These are phyloP conservation scores for Lordiphosa clarofinis DNA, from an alignment of 1,140 invertebrate species.

Conservation along the genomic window DNA sequence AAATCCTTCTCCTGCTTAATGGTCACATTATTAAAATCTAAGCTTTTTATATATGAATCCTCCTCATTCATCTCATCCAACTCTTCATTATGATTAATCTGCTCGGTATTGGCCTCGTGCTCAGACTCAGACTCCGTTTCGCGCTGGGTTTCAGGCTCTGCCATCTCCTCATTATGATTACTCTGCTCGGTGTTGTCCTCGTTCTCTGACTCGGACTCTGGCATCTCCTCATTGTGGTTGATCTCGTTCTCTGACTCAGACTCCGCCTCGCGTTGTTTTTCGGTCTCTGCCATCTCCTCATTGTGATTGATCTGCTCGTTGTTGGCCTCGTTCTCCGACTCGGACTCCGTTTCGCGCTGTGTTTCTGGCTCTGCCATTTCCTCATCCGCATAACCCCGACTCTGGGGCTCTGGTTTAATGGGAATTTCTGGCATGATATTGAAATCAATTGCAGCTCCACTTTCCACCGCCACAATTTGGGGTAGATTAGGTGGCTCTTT, in stretches of 20 bases:
- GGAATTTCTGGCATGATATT: conserved; percentile 19
- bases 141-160: not conserved
- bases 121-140: conserved; percentile 6
- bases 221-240: no score
- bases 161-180: conserved; percentile 46
- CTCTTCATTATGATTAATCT: conserved; percentile 57
- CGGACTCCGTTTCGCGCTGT: not conserved
- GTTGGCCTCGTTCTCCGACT: conserved; percentile 10
- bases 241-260: not conserved
- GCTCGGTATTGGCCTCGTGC: not conserved
- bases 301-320: no score
- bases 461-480: conserved; percentile 54
- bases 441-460: conserved; percentile 36
- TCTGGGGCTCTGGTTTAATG: conserved; percentile 64
- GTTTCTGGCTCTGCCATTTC: conserved; percentile 8
- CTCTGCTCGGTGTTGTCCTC: conserved; percentile 19
- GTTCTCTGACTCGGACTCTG: not conserved
- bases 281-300: no score
- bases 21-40: conserved; percentile 55
- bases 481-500: conserved; percentile 24
- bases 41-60: conserved; percentile 44
- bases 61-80: conserved; percentile 46
- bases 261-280: not conserved
- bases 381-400: conserved; percentile 55
- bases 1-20: conserved; percentile 70